phyloP scores from a whole-genome alignment of 2,888 invertebrate species.

The Epinotia nisella region DNA sequence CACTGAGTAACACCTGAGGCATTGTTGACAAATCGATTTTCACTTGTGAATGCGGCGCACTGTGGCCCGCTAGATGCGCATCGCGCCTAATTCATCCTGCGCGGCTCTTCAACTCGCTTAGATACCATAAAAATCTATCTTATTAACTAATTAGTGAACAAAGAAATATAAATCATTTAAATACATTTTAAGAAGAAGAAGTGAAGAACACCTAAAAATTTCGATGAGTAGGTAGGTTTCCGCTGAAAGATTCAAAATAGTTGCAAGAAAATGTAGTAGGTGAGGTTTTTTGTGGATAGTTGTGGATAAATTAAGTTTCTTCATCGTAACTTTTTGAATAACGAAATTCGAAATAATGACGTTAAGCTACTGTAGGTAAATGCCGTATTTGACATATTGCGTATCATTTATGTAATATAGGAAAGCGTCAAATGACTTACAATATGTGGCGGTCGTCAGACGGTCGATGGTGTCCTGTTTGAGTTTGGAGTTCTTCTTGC shows the following conservation, averaged over 20 bases:
- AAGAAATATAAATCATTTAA: too few relatives aligned
- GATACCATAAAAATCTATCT: not conserved
- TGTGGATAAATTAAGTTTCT: too few relatives aligned
- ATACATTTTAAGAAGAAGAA: too few relatives aligned
- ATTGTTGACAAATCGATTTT: constrained; percentile 60
- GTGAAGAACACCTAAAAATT: too few relatives aligned
- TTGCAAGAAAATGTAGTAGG: too few relatives aligned
- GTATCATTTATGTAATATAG: not conserved
- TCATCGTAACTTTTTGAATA: too few relatives aligned
- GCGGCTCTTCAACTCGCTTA: not conserved
- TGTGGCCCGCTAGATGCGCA: not conserved
- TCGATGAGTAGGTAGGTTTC: too few relatives aligned
- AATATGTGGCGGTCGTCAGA: constrained; percentile 96
- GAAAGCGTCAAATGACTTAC: constrained; percentile 86
- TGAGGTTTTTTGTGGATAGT: too few relatives aligned
- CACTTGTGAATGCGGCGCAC: constrained; percentile 51
- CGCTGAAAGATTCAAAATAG: too few relatives aligned
- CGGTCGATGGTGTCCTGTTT: constrained; percentile 97
- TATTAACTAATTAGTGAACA: too few relatives aligned
- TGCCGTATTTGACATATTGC: not conserved
- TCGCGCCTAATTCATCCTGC: not conserved
- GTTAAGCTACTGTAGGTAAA: not conserved
- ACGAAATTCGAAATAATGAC: too few relatives aligned
- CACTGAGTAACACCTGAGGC: constrained; percentile 47
- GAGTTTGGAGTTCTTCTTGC: constrained; percentile 98